These are phyloP conservation scores for Bergia puertoricense DNA, from an alignment of 92 coral and sea anemone genomes.

Conservation along the genomic window DNA sequence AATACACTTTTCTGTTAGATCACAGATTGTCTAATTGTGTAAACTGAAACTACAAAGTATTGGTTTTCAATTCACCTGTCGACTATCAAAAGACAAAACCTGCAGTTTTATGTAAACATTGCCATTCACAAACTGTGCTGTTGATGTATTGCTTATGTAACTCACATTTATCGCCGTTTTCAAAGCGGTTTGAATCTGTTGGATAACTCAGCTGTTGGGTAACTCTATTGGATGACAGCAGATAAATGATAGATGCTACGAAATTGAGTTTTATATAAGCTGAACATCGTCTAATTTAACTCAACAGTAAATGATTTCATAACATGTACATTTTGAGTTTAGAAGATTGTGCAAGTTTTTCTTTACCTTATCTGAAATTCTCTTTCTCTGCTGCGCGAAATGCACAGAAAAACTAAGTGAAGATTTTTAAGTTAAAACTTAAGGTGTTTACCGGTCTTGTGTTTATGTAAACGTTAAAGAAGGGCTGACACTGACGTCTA, in stretches of 20 bases:
- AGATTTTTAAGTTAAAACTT: too few species aligned
- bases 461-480: too few species aligned
- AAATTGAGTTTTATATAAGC: too few species aligned
- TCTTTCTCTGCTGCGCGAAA: too few species aligned
- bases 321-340: too few species aligned
- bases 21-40: not conserved
- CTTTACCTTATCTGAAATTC: too few species aligned
- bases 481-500: too few species aligned
- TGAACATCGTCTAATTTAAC: too few species aligned
- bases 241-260: not conserved
- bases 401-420: too few species aligned
- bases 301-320: too few species aligned
- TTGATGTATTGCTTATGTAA: slow-evolving; percentile 5
- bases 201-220: not conserved
- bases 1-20: slow-evolving; percentile 19
- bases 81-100: not conserved
- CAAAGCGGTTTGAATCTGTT: not conserved
- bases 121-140: not conserved
- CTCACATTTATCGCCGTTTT: not conserved
- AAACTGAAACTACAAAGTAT: slow-evolving; percentile 5
- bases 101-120: slow-evolving; percentile 2
- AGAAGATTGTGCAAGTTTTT: too few species aligned
- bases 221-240: not conserved
- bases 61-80: slow-evolving; percentile 34
- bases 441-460: too few species aligned